phyloP scores from a whole-genome alignment of 2,113 vertebrate species.

The Caranx ignobilis region DNA sequence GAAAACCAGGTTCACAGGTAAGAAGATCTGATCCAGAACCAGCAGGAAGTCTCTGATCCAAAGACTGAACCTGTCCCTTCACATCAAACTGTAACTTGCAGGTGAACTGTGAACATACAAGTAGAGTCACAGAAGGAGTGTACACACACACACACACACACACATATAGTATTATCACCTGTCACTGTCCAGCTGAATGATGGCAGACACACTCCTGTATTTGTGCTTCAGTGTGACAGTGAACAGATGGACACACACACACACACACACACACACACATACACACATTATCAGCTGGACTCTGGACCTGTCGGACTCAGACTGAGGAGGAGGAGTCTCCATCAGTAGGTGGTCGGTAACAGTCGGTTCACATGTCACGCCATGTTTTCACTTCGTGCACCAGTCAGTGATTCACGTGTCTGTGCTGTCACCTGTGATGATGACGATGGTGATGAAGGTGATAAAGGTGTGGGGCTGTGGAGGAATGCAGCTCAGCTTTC shows the following conservation, averaged over 20 bases:
- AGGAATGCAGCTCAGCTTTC: slow-evolving; percentile 49
- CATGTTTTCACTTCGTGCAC: no score
- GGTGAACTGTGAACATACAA: no score
- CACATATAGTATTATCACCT: not conserved
- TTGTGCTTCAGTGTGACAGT: not conserved
- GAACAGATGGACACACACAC: slow-evolving; percentile 5
- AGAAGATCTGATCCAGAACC: not conserved
- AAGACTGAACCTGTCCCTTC: no score
- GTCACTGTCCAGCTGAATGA: not conserved
- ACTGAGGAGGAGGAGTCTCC: no score
- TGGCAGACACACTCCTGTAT: not conserved
- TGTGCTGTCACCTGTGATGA: slow-evolving; percentile 12
- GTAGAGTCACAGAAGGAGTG: no score
- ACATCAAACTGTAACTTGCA: no score
- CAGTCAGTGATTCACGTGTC: not conserved
- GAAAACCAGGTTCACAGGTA: not conserved
- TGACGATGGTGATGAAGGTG: slow-evolving; percentile 25
- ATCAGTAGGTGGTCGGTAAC: not conserved
- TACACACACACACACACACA: not conserved
- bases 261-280: no score
- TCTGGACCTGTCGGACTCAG: not conserved
- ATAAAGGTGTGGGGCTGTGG: slow-evolving; percentile 17
- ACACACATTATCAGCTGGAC: slow-evolving; percentile 5
- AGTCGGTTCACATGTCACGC: not conserved
- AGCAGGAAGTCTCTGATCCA: no score